Base-by-base conservation (phyloP, 2,888 invertebrate species). In the Leptinotarsa rubiginosa region DNA sequence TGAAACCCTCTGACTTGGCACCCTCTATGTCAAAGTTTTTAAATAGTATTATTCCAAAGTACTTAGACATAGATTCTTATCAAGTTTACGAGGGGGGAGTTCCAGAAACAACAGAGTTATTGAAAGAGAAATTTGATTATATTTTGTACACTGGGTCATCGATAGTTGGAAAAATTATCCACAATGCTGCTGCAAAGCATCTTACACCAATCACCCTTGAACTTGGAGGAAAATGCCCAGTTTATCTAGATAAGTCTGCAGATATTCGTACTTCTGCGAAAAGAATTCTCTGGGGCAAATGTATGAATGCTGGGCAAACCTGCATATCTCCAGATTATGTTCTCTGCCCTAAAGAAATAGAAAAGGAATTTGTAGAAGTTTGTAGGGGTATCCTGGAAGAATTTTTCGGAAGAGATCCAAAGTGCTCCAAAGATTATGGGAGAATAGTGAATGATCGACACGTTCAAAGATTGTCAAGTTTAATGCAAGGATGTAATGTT, bases 281-380 rank as follows among this genome's bases (percentile, higher is more conserved):
- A 83, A 91, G 99, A 49, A 89, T 99, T 16, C 87, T 97, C 5
- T 99, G 98, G 98, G 98, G 98, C 20, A 99, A 99, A 89, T 93
- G 92, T 81, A 91, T 95, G 75, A 99, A 99, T 88, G 91, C 90
- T 13, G 98, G 98, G 0, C 98, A 98, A 89, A 98, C 97, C 0
- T 98, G 98, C 87, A 95, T 98, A 77, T 97, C 98, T 0, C 97
- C 98, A 0, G 98, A 98, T 89, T 98, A 97, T 85, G 84, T 98
- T 25, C 89, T 98, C 3, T 96, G 96, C 87, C 91, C 93, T 25
- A 92, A 92, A 82, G 92, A 93, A 84, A 90, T 95, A 2, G 93
- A 96, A 88, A 90, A 91, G 16, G 90, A 92, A 79, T 84, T 86
- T 69, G 64, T 85, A 1, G 89, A 90, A 47, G 90, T 90, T 71